phyloP scores from a whole-genome alignment of 64 coral and sea anemone genomes.

The Orbicella faveolata region DNA sequence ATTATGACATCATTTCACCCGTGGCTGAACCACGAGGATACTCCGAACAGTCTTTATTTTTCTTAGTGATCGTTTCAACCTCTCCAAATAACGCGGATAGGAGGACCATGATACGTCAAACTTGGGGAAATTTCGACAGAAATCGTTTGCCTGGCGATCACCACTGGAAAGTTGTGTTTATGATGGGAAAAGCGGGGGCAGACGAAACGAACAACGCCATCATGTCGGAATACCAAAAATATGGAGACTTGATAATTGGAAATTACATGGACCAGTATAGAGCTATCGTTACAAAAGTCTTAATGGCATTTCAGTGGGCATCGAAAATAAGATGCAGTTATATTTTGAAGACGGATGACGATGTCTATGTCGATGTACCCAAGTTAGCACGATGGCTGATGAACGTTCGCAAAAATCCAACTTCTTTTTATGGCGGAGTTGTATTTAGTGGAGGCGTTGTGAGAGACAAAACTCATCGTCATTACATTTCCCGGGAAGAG shows the following conservation, averaged over 20 bases:
- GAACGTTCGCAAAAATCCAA: background rate
- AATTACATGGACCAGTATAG: constrained; percentile 69
- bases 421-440: constrained; percentile 70
- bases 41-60: background rate
- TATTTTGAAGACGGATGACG: constrained; percentile 75
- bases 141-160: background rate
- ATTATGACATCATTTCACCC: constrained; percentile 43
- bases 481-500: constrained; percentile 55
- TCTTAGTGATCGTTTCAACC: constrained; percentile 75
- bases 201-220: constrained; percentile 25
- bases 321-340: constrained; percentile 37
- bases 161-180: constrained; percentile 56
- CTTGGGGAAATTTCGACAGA: constrained; percentile 45
- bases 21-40: constrained; percentile 5
- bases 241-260: constrained; percentile 75
- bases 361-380: constrained; percentile 79
- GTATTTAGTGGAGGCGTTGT: constrained; percentile 52
- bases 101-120: constrained; percentile 53
- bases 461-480: constrained; percentile 49
- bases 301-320: constrained; percentile 76
- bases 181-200: constrained; percentile 49
- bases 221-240: constrained; percentile 46
- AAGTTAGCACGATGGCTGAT: constrained; percentile 65
- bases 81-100: constrained; percentile 49
- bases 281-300: constrained; percentile 66